phyloP scores from a whole-genome alignment of 1,140 invertebrate genomes.

The Cecropterus lyciades region DNA sequence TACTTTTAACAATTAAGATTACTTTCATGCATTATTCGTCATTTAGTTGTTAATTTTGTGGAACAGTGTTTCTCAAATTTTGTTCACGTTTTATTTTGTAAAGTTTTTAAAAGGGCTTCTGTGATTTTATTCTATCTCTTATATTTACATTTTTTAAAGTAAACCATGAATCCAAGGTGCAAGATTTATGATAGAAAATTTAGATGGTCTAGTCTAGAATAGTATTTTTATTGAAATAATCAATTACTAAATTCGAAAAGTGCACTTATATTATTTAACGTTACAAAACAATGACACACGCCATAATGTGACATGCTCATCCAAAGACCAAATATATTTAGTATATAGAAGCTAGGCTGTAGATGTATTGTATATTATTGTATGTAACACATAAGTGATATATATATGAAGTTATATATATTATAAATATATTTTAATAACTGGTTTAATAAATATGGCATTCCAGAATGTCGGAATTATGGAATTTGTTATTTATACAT shows the following conservation, averaged over 20 bases:
- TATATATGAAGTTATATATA: slow-evolving; percentile 54
- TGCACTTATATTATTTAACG: slow-evolving; percentile 79
- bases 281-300: slow-evolving; percentile 72
- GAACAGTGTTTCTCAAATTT: slow-evolving; percentile 82
- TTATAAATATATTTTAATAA: slow-evolving; percentile 47
- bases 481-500: slow-evolving; percentile 38
- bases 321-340: slow-evolving; percentile 83
- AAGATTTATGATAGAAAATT: slow-evolving; percentile 28
- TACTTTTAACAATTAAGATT: slow-evolving; percentile 50
- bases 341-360: slow-evolving; percentile 74
- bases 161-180: slow-evolving; percentile 31
- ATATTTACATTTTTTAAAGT: slow-evolving; percentile 36
- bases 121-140: slow-evolving; percentile 65
- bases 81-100: slow-evolving; percentile 62
- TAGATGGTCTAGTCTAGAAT: slow-evolving; percentile 78
- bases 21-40: slow-evolving; percentile 49
- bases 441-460: slow-evolving; percentile 46
- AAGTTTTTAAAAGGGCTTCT: slow-evolving; percentile 62
- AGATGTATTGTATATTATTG: slow-evolving; percentile 61
- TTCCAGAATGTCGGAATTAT: slow-evolving; percentile 56
- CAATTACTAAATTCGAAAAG: slow-evolving; percentile 76
- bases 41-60: slow-evolving; percentile 59
- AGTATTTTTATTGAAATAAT: slow-evolving; percentile 66
- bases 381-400: slow-evolving; percentile 61
- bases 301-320: slow-evolving; percentile 80